Evolutionary conservation across 1,140 invertebrate species (phyloP), one percentile per base, ranked within the genome.

Genomic region (Eubasilissa regina): DNA sequence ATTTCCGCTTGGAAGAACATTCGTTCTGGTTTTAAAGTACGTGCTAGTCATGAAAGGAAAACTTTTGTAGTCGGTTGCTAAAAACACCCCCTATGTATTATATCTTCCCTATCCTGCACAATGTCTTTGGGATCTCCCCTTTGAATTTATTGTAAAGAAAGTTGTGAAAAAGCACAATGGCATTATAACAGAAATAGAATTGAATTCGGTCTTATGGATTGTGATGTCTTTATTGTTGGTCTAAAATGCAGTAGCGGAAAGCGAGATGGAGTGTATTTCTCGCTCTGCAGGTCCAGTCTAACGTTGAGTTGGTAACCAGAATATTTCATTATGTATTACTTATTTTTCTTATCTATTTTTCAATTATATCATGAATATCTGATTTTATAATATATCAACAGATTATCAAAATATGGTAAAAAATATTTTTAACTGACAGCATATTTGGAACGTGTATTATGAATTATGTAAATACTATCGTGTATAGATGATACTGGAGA

Each of bases 81-180:
- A 64, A 35, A 64, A 25, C 60, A 64, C 60, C 60, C 55, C 35
- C 7, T 43, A 3, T 35, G 21, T 25, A 25, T 64, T 64, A 25
- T 64, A 13, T 35, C 19, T 11, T n/a, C 60, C 60, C 55, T 17
- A 58, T 64, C 10, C 60, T 25, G 60, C 19, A 25, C 35, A 64
- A 64, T 64, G 60, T 64, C 60, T 43, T 7, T 13, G 35, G 60
- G 19, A 64, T 51, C 60, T 43, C 60, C 35, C 25, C 60, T 25
- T 25, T 19, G 55, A 35, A 64, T 64, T 64, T 62, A 62, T 62
- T 64, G 60, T 64, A 35, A 64, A 64, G 60, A 64, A 35, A 64
- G 55, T 44, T 64, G 60, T 25, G 60, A 21, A 64, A 64, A 64
- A 64, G 35, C 35, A 64, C 60, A 64, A 64, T 64, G 60, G 60